Percentiles rank a stretch among this genome's conserved stretches.
Evolutionary conservation across 2,797 vertebrate species (phyloP).

Genomic region (Gila robusta): DNA sequence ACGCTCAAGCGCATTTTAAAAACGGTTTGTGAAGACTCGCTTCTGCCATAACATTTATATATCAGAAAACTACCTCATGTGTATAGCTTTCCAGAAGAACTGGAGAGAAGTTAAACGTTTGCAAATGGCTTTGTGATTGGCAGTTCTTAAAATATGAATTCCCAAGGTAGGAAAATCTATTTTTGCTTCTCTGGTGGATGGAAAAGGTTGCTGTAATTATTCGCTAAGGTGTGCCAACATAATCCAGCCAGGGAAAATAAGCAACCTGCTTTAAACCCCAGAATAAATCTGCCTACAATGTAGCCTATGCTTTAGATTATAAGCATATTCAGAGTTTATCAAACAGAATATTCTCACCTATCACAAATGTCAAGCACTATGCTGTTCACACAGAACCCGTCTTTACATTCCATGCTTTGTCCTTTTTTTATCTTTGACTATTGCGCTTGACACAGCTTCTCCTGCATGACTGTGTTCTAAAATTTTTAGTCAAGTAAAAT

Average conservation of each 20-base stretch:
- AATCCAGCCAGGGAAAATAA: background rate
- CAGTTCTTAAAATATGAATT: conserved; percentile 45
- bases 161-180: conserved; percentile 26
- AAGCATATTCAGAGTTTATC: background rate
- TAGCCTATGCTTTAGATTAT: conserved; percentile 2
- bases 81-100: background rate
- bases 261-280: conserved; percentile 15
- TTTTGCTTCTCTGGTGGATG: background rate
- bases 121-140: conserved; percentile 10
- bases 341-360: background rate
- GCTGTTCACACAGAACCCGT: background rate
- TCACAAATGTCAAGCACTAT: background rate
- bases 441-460: background rate
- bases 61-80: background rate
- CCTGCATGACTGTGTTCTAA: background rate
- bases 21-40: background rate
- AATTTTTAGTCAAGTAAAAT: background rate
- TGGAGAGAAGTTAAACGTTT: background rate
- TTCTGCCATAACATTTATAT: background rate
- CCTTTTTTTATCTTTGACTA: background rate
- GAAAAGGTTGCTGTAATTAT: conserved; percentile 6
- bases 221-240: background rate
- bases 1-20: background rate
- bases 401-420: background rate
- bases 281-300: background rate